Percentiles rank a stretch among this genome's conserved stretches.
phyloP scores from a whole-genome alignment of 1,140 invertebrate species.

The Drosophila persimilis region DNA sequence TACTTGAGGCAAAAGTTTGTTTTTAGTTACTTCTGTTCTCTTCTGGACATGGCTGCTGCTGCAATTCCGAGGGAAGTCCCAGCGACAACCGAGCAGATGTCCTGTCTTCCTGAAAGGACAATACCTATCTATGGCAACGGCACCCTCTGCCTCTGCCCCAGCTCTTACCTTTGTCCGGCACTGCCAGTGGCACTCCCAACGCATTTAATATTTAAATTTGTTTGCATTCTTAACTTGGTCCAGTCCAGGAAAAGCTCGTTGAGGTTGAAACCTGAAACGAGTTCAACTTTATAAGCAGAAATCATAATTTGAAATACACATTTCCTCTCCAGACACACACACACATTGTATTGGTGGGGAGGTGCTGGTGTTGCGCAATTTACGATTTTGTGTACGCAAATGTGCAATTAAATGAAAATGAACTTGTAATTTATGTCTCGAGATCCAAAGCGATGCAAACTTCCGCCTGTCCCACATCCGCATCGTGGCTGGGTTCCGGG shows the following conservation, averaged over 20 bases:
- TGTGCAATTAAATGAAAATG: slow-evolving; percentile 79
- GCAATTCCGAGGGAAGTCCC: slow-evolving; percentile 28
- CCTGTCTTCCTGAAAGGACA: slow-evolving; percentile 50
- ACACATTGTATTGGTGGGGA: not conserved
- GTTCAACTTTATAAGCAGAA: slow-evolving; percentile 55
- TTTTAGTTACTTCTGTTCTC: slow-evolving; percentile 52
- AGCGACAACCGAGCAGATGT: slow-evolving; percentile 66
- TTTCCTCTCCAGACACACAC: too few species aligned
- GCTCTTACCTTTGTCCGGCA: slow-evolving; percentile 24
- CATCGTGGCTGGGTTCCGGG: not conserved
- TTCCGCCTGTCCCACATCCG: slow-evolving; percentile 20
- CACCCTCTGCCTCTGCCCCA: not conserved
- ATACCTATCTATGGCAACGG: not conserved
- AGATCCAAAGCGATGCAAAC: slow-evolving; percentile 27
- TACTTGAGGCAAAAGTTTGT: slow-evolving; percentile 68
- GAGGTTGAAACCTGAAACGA: slow-evolving; percentile 30
- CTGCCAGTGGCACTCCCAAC: slow-evolving; percentile 4
- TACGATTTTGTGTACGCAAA: slow-evolving; percentile 63
- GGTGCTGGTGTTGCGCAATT: slow-evolving; percentile 21
- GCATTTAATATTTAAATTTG: slow-evolving; percentile 79
- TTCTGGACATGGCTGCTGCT: slow-evolving; percentile 13
- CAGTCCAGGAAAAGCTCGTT: slow-evolving; percentile 22
- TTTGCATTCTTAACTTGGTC: slow-evolving; percentile 69
- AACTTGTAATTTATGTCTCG: slow-evolving; percentile 75
- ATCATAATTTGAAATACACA: slow-evolving; percentile 66